These are phyloP conservation scores for Osmoderma eremita DNA, from an alignment of 2,888 invertebrate species.

Conservation along the genomic window DNA sequence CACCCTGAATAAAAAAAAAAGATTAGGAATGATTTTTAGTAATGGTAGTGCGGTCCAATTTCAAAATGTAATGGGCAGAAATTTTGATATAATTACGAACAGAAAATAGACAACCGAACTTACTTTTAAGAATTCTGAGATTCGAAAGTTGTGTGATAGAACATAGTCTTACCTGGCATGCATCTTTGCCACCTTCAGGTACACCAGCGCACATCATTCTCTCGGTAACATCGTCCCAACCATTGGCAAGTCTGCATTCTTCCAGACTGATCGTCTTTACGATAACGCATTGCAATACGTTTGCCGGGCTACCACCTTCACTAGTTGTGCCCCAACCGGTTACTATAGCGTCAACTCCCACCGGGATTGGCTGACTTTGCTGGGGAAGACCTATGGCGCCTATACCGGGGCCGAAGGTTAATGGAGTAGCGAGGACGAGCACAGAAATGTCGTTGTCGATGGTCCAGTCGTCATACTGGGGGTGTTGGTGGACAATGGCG, in stretches of 20 bases:
- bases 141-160: neutral
- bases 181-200: conserved; percentile 50
- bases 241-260: conserved; percentile 51
- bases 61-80: neutral
- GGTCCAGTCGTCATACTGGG: conserved; percentile 48
- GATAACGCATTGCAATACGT: conserved; percentile 54
- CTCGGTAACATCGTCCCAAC: conserved; percentile 44
- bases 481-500: conserved; percentile 48
- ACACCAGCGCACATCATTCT: conserved; percentile 52
- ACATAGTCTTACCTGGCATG: conserved; percentile 51
- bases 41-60: neutral
- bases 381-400: conserved; percentile 36
- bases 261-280: conserved; percentile 53
- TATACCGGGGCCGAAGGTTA: conserved; percentile 33
- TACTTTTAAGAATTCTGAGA: neutral
- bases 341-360: conserved; percentile 33
- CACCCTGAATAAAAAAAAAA: conserved; percentile 49
- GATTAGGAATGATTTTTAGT: neutral
- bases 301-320: conserved; percentile 41
- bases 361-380: conserved; percentile 23
- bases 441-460: conserved; percentile 58
- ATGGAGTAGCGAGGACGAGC: conserved; percentile 51
- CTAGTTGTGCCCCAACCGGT: conserved; percentile 47
- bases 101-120: no score
- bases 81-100: no score